Percentiles rank a stretch among this genome's conserved stretches.
Conservation (phyloP, 2,888 invertebrate species). For the Xestia ashworthii region DNA sequence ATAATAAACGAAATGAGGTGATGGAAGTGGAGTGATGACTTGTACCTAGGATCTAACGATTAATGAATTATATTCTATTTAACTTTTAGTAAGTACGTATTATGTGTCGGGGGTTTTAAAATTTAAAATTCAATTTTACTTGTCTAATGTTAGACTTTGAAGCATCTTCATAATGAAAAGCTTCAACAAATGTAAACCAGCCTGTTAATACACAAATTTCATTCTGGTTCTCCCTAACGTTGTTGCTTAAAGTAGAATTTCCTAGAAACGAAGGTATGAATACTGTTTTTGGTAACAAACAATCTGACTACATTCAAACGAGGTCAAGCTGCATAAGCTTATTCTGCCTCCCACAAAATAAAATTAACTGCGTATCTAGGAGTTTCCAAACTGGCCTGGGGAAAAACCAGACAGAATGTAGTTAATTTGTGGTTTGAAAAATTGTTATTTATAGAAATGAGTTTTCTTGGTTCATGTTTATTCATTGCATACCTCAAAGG, state of each 20-base stretch:
- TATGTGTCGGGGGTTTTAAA: too few relatives aligned
- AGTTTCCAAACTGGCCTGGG: neutral
- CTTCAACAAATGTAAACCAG: neutral
- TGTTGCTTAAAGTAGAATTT: too few relatives aligned
- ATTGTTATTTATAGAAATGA: neutral
- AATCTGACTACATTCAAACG: neutral
- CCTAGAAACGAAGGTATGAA: neutral
- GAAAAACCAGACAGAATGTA: neutral
- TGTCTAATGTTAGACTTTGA: too few relatives aligned
- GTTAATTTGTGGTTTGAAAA: neutral
- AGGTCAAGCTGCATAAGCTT: neutral
- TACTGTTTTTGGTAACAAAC: slow-evolving; percentile 11
- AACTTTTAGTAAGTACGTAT: too few relatives aligned
- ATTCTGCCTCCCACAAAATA: neutral
- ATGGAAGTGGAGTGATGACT: too few relatives aligned
- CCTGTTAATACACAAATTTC: neutral
- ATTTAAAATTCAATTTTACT: too few relatives aligned
- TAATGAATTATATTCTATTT: too few relatives aligned
- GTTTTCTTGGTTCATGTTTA: neutral
- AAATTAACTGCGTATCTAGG: neutral
- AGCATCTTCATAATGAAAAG: neutral
- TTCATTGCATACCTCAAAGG: too few relatives aligned
- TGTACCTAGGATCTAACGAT: too few relatives aligned
- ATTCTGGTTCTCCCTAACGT: neutral
- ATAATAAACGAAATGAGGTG: too few relatives aligned